Evolutionary conservation across 1,140 invertebrate genomes (phyloP).

Genomic region (Monomorium pharaonis): DNA sequence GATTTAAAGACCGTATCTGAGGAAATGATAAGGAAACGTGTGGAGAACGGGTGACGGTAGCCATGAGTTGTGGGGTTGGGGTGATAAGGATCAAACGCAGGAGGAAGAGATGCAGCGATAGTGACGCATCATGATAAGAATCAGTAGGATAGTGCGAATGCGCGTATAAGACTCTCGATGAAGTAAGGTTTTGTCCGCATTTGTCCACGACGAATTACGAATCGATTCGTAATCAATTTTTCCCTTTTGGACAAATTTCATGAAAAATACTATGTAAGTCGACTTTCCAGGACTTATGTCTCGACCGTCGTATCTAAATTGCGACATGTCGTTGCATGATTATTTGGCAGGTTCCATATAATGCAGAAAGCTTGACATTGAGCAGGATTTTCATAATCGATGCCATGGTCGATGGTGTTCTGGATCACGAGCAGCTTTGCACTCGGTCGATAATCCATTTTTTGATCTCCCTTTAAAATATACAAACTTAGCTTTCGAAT

Average conservation of each 20-base stretch:
- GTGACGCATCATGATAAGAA: conserved; percentile 79
- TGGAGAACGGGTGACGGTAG: conserved; percentile 92
- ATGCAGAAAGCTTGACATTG: neutral
- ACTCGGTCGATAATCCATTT: neutral
- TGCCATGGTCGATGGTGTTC: conserved; percentile 12
- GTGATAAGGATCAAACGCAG: conserved; percentile 90
- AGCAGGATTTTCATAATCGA: neutral
- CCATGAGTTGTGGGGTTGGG: conserved; percentile 93
- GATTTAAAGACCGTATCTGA: conserved; percentile 93
- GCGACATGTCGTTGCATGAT: neutral
- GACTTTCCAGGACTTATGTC: neutral
- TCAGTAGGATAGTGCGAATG: conserved; percentile 21
- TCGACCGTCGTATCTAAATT: neutral
- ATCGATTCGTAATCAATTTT: no score
- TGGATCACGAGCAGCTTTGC: neutral
- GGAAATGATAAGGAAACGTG: conserved; percentile 89
- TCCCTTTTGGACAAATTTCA: neutral
- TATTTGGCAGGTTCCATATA: conserved; percentile 29
- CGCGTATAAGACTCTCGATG: neutral
- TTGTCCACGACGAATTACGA: neutral
- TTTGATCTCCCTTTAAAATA: neutral
- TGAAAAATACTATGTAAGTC: neutral
- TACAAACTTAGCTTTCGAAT: conserved; percentile 2
- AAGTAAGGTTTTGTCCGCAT: no score
- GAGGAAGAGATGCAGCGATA: conserved; percentile 89